Evolutionary conservation across 2,113 vertebrate species (phyloP), one percentile per base, ranked within the genome.

Genomic region (Chloroceryle aenea): DNA sequence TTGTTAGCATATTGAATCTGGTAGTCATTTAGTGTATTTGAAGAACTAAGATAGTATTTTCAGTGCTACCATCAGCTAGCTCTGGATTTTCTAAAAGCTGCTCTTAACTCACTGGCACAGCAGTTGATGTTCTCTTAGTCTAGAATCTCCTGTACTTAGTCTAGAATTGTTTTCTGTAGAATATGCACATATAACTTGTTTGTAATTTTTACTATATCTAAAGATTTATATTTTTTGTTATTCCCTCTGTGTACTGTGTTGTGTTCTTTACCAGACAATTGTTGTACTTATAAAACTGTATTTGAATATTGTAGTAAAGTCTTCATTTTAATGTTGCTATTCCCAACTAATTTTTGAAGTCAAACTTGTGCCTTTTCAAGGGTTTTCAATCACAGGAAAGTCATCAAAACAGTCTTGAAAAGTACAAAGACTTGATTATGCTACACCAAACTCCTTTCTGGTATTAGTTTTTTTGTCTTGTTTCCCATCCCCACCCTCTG

Each of bases 271-370:
- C 5, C 85, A 38, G 42, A 63, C 12, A 66, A 89, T 38, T 48
- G 17, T 36, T 77, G 40, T 36, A 59, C 23, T 42, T 83, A 36
- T 21, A 47, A 66, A 42, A 11, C 4, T 47, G 21, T 77, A 14
- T 55, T 52, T 74, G 38, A 89, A 53, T 91, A 52, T 30, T 68
- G 8, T 61, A 72, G 9, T 74, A 32, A 80, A 48, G 19, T 29
- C 36, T 89, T 89, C 19, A 23, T 81, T 95, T 63, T 81, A 82
- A 45, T 30, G 18, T 68, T 92, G 32, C 27, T 62, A 4, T 79
- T 72, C 15, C 5, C 17, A 32, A 32, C 38, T 75, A 25, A 67
- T 56, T 69, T 66, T 14, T 67, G 7, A 87, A 83, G 23, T 55
- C 17, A 67, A 72, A 38, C 38, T 30, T 36, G 3, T 18, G 38